Conservation (phyloP, 2,888 invertebrate genomes). For the Melinaea menophilus region DNA sequence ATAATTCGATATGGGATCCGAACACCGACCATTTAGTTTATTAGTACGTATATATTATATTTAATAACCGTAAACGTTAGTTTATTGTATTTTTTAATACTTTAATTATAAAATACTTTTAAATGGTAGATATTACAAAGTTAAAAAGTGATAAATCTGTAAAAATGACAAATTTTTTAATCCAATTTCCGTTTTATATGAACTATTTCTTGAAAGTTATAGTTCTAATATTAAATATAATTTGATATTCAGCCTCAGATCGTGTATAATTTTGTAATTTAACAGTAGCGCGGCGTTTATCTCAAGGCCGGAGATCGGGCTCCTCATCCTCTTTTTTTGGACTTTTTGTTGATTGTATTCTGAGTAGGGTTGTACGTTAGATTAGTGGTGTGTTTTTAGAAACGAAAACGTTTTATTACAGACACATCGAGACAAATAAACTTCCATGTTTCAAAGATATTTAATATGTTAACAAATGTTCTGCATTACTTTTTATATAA, state of each 20-base stretch:
- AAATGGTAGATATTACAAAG: no score
- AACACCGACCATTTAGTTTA: slow-evolving; percentile 51
- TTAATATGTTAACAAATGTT: no score
- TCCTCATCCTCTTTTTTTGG: slow-evolving; percentile 29
- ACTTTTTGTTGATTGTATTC: slow-evolving; percentile 9
- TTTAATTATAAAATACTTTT: no score
- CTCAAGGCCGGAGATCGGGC: slow-evolving; percentile 35
- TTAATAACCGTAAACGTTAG: slow-evolving; percentile 30
- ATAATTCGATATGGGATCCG: slow-evolving; percentile 61
- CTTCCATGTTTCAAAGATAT: no score
- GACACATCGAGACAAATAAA: no score
- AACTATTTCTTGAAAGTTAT: no score
- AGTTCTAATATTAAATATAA: slow-evolving; percentile 12
- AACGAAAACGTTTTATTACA: neutral
- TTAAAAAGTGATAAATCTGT: no score
- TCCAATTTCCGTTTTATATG: no score
- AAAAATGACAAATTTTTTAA: no score
- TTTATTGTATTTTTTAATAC: slow-evolving; percentile 7
- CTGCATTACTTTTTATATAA: no score
- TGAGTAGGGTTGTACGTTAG: neutral
- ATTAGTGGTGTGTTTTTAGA: neutral
- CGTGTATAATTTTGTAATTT: slow-evolving; percentile 43
- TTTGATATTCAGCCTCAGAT: slow-evolving; percentile 18
- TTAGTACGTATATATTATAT: slow-evolving; percentile 32
- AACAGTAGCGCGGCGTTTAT: slow-evolving; percentile 48